Conservation (phyloP, 2,797 vertebrate species). For the Acipenser ruthenus region DNA sequence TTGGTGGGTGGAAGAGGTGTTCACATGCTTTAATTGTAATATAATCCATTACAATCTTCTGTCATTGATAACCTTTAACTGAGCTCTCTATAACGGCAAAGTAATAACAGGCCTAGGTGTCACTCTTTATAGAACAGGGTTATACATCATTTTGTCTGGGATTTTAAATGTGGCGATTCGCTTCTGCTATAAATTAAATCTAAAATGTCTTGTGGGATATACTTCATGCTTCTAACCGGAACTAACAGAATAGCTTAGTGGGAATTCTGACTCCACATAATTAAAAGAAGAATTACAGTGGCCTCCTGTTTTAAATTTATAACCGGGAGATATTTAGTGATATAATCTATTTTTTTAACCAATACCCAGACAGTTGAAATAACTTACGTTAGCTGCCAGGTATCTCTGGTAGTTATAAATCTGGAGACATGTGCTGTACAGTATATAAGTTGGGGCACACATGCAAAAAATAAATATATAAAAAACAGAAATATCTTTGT, state of each 20-base stretch:
- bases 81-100: slow-evolving; percentile 42
- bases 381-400: too few species aligned
- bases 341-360: too few species aligned
- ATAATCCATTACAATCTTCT: slow-evolving; percentile 52
- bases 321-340: too few species aligned
- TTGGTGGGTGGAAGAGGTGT: slow-evolving; percentile 22
- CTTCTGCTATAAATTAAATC: slow-evolving; percentile 7
- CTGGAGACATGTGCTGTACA: too few species aligned
- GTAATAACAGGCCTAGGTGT: slow-evolving; percentile 42
- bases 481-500: too few species aligned
- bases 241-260: slow-evolving; percentile 4
- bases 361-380: too few species aligned
- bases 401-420: too few species aligned
- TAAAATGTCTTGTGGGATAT: slow-evolving; percentile 8
- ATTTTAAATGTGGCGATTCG: slow-evolving; percentile 16
- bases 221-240: neutral
- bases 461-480: too few species aligned
- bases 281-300: too few species aligned
- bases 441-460: too few species aligned
- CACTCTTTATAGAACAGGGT: slow-evolving; percentile 39
- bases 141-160: slow-evolving; percentile 44
- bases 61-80: slow-evolving; percentile 51
- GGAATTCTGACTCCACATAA: too few species aligned
- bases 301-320: too few species aligned
- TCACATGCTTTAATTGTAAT: slow-evolving; percentile 53